Evolutionary conservation across 2,888 invertebrate species (phyloP).

Genomic region (Leptarthrus brevirostris): DNA sequence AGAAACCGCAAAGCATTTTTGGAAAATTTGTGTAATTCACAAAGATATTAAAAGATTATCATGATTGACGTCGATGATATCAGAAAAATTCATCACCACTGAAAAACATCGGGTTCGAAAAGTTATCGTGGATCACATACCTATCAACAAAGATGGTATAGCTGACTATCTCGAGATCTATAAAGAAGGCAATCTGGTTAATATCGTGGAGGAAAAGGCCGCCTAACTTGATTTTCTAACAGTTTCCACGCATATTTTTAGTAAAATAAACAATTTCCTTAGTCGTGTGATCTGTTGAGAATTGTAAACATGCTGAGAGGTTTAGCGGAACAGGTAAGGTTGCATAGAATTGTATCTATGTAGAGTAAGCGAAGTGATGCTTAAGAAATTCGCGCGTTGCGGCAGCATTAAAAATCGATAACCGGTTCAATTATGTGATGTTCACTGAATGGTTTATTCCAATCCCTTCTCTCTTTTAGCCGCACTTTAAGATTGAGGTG

Average conservation of each 20-base stretch:
- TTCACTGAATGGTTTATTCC: slow-evolving; percentile 44
- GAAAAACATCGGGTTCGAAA: slow-evolving; percentile 1
- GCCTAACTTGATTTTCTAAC: slow-evolving; percentile 52
- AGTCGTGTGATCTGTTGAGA: slow-evolving; percentile 18
- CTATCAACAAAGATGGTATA: slow-evolving; percentile 21
- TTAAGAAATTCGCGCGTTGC: slow-evolving; percentile 3
- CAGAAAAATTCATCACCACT: slow-evolving; percentile 30
- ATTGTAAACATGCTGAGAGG: slow-evolving; percentile 25
- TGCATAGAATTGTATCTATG: background rate
- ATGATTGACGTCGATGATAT: slow-evolving; percentile 29
- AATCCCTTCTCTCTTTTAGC: slow-evolving; percentile 22
- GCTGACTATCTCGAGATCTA: slow-evolving; percentile 8
- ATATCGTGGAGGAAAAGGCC: slow-evolving; percentile 20
- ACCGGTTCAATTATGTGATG: slow-evolving; percentile 56
- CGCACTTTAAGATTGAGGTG: slow-evolving; percentile 52
- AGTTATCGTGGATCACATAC: slow-evolving; percentile 22
- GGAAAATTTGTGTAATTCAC: slow-evolving; percentile 26
- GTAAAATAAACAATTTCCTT: slow-evolving; percentile 48
- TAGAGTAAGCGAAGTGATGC: background rate
- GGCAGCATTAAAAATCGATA: slow-evolving; percentile 52
- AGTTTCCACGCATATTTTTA: slow-evolving; percentile 50
- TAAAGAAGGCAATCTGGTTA: slow-evolving; percentile 26
- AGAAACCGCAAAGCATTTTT: too few species aligned
- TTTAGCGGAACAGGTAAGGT: background rate
- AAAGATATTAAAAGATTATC: slow-evolving; percentile 30